These are phyloP conservation scores for Drosophila jambulina DNA, from an alignment of 1,140 invertebrate genomes.

Conservation along the genomic window DNA sequence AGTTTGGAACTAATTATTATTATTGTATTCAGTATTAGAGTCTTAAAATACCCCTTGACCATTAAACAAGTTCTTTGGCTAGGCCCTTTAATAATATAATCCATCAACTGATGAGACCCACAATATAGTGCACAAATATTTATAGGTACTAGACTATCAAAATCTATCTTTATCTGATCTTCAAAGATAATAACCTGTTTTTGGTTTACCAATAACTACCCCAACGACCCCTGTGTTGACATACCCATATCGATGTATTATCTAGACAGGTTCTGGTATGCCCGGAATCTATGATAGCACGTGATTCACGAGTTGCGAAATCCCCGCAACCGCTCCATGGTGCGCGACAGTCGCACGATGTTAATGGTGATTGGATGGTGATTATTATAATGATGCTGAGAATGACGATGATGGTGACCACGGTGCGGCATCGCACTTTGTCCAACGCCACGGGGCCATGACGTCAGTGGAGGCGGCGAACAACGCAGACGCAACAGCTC, in stretches of 20 bases:
- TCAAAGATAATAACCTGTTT: background rate
- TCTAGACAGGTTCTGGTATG: conserved; percentile 10
- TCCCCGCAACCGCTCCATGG: conserved; percentile 22
- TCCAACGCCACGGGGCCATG: conserved; percentile 41
- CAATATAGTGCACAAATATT: background rate
- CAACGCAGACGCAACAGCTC: conserved; percentile 65
- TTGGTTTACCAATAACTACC: background rate
- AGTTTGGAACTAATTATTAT: too few relatives aligned
- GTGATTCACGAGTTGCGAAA: conserved; percentile 44
- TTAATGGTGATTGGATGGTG: conserved; percentile 20
- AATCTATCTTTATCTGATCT: background rate
- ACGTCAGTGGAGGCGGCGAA: conserved; percentile 44
- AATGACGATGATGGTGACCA: conserved; percentile 21
- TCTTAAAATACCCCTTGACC: background rate
- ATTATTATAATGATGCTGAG: conserved; percentile 17
- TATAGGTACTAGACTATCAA: background rate
- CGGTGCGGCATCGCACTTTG: conserved; percentile 51
- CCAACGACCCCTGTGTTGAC: conserved; percentile 14
- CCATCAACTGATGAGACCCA: background rate
- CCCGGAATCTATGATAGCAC: conserved; percentile 36
- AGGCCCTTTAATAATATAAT: too few relatives aligned
- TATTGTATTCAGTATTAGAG: background rate
- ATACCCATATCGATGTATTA: conserved; percentile 7
- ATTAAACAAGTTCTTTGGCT: background rate
- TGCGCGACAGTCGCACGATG: conserved; percentile 15